Evolutionary conservation across 1,140 invertebrate genomes (phyloP).

Genomic region (Drosophila suzukii): DNA sequence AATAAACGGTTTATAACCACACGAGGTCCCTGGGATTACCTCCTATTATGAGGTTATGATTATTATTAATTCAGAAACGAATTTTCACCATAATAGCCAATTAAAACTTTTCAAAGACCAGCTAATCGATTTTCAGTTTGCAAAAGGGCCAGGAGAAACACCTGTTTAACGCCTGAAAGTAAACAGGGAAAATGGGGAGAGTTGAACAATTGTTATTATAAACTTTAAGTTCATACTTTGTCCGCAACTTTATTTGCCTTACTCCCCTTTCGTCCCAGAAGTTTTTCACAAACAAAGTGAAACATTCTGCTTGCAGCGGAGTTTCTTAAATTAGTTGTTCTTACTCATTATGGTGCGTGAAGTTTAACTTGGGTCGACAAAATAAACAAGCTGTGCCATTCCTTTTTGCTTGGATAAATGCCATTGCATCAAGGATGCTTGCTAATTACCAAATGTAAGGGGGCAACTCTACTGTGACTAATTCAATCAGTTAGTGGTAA

Average conservation of each 20-base stretch:
- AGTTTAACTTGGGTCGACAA: slow-evolving; percentile 2
- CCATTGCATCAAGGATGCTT: neutral
- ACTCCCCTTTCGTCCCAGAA: neutral
- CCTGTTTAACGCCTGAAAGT: slow-evolving; percentile 1
- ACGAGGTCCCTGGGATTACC: neutral
- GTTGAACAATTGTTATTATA: neutral
- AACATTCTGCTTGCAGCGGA: slow-evolving; percentile 10
- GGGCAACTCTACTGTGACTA: neutral
- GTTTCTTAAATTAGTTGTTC: slow-evolving; percentile 16
- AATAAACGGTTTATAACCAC: slow-evolving; percentile 40
- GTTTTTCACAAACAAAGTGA: slow-evolving; percentile 13
- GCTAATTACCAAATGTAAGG: slow-evolving; percentile 2
- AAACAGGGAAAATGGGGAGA: neutral
- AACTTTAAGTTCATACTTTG: slow-evolving; percentile 12
- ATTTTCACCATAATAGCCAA: slow-evolving; percentile 7
- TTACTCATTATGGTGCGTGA: slow-evolving; percentile 1
- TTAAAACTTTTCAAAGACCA: slow-evolving; percentile 18
- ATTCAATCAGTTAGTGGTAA: slow-evolving; percentile 32
- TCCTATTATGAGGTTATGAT: neutral
- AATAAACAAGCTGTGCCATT: neutral
- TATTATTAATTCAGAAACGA: neutral
- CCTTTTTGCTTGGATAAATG: neutral
- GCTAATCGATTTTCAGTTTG: slow-evolving; percentile 21
- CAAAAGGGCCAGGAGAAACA: neutral
- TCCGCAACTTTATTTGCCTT: slow-evolving; percentile 8